Percentiles rank a stretch among this genome's conserved stretches.
Conservation (phyloP, 2,888 invertebrate species). For the Aleiodes alternator region DNA sequence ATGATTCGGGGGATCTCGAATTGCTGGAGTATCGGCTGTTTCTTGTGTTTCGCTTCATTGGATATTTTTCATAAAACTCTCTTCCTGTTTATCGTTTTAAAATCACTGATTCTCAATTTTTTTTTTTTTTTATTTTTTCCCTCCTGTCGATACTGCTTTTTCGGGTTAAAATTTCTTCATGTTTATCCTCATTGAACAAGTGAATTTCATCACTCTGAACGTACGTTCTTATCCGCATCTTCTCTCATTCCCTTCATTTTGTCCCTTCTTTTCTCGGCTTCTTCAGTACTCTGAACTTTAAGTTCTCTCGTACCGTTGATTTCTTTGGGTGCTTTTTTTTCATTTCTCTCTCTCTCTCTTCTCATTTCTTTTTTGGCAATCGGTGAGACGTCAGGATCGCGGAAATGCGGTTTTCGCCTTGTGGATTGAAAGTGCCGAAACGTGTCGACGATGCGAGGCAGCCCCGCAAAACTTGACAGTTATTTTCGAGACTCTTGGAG, state of each 20-base stretch:
- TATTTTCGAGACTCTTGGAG: slow-evolving; percentile 49
- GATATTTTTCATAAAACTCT: slow-evolving; percentile 20
- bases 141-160: background rate
- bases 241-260: slow-evolving; percentile 41
- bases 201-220: slow-evolving; percentile 1
- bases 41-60: slow-evolving; percentile 9
- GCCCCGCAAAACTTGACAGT: slow-evolving; percentile 50
- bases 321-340: slow-evolving; percentile 13
- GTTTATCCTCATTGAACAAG: slow-evolving; percentile 22
- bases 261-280: slow-evolving; percentile 40
- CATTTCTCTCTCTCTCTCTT: slow-evolving; percentile 29
- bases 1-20: background rate
- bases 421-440: slow-evolving; percentile 55
- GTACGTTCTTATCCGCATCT: slow-evolving; percentile 9
- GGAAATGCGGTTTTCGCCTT: slow-evolving; percentile 37
- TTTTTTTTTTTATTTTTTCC: slow-evolving; percentile 33
- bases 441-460: slow-evolving; percentile 50
- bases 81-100: slow-evolving; percentile 15
- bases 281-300: slow-evolving; percentile 13
- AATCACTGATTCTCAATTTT: slow-evolving; percentile 8
- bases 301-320: slow-evolving; percentile 37
- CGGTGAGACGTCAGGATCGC: slow-evolving; percentile 14
- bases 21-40: slow-evolving; percentile 7
- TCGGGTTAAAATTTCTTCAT: slow-evolving; percentile 6
- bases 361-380: background rate